Conservation (phyloP, 2,888 invertebrate species). For the Troides aeacus region DNA sequence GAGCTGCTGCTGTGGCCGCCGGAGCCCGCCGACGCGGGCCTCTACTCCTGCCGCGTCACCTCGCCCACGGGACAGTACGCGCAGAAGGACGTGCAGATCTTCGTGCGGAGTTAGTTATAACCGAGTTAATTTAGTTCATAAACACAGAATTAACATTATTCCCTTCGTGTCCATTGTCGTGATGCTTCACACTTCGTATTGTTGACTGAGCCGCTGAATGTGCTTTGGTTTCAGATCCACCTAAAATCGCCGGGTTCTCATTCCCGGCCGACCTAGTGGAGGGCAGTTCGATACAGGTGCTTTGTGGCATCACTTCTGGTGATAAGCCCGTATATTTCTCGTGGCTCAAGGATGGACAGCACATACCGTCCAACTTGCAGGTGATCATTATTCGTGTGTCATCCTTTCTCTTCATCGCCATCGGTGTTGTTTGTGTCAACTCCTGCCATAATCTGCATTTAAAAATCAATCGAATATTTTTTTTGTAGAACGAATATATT, state of each 20-base stretch:
- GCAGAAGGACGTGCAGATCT: constrained; percentile 86
- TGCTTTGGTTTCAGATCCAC: constrained; percentile 80
- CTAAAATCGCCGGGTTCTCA: constrained; percentile 90
- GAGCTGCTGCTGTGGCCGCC: constrained; percentile 78
- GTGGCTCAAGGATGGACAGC: constrained; percentile 84
- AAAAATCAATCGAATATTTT: too few species aligned
- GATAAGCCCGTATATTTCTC: constrained; percentile 86
- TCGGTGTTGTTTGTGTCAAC: too few species aligned
- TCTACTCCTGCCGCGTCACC: constrained; percentile 88
- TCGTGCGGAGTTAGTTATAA: constrained; percentile 84
- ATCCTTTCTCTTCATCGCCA: too few species aligned
- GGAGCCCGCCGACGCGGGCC: constrained; percentile 84
- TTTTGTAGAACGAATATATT: too few species aligned
- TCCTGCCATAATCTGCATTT: too few species aligned
- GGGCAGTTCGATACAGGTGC: constrained; percentile 90
- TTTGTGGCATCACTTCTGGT: constrained; percentile 88
- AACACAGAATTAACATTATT: too few species aligned
- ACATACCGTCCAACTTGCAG: constrained; percentile 82
- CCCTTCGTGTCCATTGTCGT: too few species aligned
- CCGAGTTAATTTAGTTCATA: too few species aligned
- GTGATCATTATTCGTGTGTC: constrained; percentile 47
- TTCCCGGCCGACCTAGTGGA: constrained; percentile 90
- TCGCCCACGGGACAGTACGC: constrained; percentile 87
- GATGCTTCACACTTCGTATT: too few species aligned
- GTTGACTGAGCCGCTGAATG: too few species aligned